Percentiles rank a stretch among this genome's conserved stretches.
Evolutionary conservation across 2,113 vertebrate genomes (phyloP).

Genomic region (Halichoeres trimaculatus): DNA sequence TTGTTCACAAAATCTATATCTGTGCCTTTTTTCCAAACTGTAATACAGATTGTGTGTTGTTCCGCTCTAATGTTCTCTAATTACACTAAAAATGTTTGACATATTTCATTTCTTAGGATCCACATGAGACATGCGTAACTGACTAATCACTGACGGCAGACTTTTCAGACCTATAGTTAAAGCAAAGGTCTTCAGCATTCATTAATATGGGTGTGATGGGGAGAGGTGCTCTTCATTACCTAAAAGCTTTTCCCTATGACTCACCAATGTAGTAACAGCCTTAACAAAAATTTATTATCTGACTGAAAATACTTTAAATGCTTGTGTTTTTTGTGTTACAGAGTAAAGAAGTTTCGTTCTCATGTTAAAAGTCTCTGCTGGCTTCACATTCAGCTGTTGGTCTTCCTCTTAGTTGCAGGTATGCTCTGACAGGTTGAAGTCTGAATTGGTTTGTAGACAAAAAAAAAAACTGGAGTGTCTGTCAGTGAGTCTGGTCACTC

Average conservation of each 20-base stretch:
- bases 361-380: not conserved
- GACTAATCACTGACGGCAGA: not conserved
- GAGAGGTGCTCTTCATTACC: not conserved
- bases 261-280: too few relatives aligned
- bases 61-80: not conserved
- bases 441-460: slow-evolving; percentile 2
- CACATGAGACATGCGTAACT: not conserved
- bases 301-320: not conserved
- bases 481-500: not conserved
- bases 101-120: not conserved
- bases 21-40: not conserved
- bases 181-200: not conserved
- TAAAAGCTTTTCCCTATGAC: not conserved
- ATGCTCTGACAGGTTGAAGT: not conserved
- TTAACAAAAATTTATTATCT: too few relatives aligned
- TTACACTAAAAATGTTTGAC: slow-evolving; percentile 3
- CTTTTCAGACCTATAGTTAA: not conserved
- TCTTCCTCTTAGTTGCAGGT: slow-evolving; percentile 61
- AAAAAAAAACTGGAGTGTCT: not conserved
- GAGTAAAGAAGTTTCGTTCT: slow-evolving; percentile 37
- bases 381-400: slow-evolving; percentile 43
- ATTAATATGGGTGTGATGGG: slow-evolving; percentile 10
- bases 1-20: not conserved
- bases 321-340: slow-evolving; percentile 35
- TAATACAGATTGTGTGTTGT: not conserved